A percentile compares a stretch with the other conserved stretches of the same genome.
These are phyloP conservation scores for Eurytoma adleriae DNA, from an alignment of 2,888 invertebrate species.

Conservation along the genomic window DNA sequence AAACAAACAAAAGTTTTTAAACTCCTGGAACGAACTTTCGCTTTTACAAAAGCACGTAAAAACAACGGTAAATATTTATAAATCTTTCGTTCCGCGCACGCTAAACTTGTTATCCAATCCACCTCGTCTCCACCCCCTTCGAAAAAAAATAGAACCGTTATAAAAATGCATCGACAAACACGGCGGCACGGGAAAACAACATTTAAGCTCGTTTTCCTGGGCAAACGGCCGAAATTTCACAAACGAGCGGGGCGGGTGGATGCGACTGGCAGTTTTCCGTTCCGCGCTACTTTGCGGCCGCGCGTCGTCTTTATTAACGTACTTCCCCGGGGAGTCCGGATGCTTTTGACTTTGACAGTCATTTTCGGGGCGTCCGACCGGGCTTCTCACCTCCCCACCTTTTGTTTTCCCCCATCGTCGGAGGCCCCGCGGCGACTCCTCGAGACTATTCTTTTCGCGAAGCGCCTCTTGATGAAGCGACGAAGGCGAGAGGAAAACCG, in stretches of 20 bases:
- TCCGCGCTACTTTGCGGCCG: constrained; percentile 68
- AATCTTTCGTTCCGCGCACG: no score
- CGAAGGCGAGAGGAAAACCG: background rate
- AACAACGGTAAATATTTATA: no score
- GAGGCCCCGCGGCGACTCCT: background rate
- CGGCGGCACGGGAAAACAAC: no score
- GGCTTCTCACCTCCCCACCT: background rate
- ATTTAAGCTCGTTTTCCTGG: no score
- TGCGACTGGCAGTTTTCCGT: constrained; percentile 67
- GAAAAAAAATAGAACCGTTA: no score
- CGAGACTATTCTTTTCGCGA: constrained; percentile 2
- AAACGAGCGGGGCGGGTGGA: constrained; percentile 32
- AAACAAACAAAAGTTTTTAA: no score
- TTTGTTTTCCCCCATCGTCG: background rate
- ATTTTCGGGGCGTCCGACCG: constrained; percentile 16
- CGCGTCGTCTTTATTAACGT: background rate
- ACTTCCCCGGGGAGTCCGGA: constrained; percentile 2
- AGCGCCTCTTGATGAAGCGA: constrained; percentile 14
- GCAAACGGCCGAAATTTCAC: no score
- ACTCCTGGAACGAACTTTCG: no score
- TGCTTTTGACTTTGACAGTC: constrained; percentile 51
- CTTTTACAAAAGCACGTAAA: no score
- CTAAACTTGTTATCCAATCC: no score
- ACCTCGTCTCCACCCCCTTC: no score
- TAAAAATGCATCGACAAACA: no score